Percentiles rank a stretch among this genome's conserved stretches.
phyloP scores from a whole-genome alignment of 2,113 vertebrate species.

The Bufo gargarizans region DNA sequence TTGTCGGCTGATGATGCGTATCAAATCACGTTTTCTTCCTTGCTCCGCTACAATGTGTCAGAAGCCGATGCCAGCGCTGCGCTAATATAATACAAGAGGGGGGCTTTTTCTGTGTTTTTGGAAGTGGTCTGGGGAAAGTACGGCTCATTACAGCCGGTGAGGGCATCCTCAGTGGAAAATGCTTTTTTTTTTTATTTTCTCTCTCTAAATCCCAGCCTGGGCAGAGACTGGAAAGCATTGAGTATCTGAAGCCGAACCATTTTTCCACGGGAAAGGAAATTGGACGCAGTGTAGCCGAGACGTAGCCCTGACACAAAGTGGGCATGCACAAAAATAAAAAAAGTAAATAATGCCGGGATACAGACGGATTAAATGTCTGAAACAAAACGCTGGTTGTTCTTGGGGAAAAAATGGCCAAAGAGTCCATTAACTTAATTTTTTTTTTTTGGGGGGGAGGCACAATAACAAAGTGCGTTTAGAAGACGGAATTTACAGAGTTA shows the following conservation, averaged over 20 bases:
- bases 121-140: background rate
- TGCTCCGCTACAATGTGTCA: background rate
- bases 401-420: background rate
- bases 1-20: background rate
- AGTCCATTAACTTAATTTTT: constrained; percentile 20
- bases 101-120: background rate
- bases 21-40: background rate
- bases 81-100: background rate
- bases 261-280: constrained; percentile 36
- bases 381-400: constrained; percentile 62
- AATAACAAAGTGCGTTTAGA: background rate
- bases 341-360: constrained; percentile 57
- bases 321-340: constrained; percentile 37
- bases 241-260: background rate
- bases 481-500: constrained; percentile 56
- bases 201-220: constrained; percentile 37
- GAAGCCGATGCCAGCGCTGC: background rate
- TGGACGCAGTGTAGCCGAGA: constrained; percentile 52
- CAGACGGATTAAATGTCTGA: constrained; percentile 59
- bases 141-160: background rate
- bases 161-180: constrained; percentile 39
- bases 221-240: constrained; percentile 56
- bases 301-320: constrained; percentile 58
- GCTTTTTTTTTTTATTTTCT: constrained; percentile 3
- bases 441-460: constrained; percentile 2